Conservation (phyloP, 2,888 invertebrate species). For the Pegoplata infirma region DNA sequence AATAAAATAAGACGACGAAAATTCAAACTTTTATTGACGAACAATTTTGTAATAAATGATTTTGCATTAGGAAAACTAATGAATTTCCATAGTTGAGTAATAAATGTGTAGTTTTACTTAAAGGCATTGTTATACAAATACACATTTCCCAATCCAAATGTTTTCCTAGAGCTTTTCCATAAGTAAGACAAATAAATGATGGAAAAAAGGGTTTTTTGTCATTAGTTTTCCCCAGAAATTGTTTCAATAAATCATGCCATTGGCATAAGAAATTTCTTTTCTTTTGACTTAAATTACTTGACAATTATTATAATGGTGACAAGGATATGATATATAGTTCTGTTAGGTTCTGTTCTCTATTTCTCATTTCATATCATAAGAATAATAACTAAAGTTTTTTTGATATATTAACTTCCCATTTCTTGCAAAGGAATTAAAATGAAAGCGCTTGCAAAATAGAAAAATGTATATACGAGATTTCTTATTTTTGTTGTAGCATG, state of each 20-base stretch:
- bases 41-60: conserved; percentile 60
- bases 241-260: conserved; percentile 60
- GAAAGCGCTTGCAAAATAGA: neutral
- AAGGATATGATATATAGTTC: conserved; percentile 66
- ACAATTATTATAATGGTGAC: conserved; percentile 74
- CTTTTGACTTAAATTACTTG: conserved; percentile 74
- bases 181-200: too few relatives aligned
- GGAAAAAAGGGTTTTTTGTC: conserved; percentile 46
- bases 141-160: too few relatives aligned
- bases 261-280: conserved; percentile 36
- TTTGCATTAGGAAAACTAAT: conserved; percentile 62
- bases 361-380: neutral
- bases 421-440: neutral
- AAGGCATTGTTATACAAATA: neutral
- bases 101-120: neutral
- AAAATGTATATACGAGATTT: conserved; percentile 1
- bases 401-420: conserved; percentile 37
- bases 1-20: neutral
- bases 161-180: too few relatives aligned
- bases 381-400: conserved; percentile 30
- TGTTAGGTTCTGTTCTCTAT: conserved; percentile 34
- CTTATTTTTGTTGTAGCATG: conserved; percentile 45
- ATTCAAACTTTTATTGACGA: conserved; percentile 58
- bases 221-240: conserved; percentile 43
- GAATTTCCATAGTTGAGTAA: conserved; percentile 10